These are phyloP conservation scores for Nerophis lumbriciformis DNA, from an alignment of 2,113 vertebrate species.

Conservation along the genomic window DNA sequence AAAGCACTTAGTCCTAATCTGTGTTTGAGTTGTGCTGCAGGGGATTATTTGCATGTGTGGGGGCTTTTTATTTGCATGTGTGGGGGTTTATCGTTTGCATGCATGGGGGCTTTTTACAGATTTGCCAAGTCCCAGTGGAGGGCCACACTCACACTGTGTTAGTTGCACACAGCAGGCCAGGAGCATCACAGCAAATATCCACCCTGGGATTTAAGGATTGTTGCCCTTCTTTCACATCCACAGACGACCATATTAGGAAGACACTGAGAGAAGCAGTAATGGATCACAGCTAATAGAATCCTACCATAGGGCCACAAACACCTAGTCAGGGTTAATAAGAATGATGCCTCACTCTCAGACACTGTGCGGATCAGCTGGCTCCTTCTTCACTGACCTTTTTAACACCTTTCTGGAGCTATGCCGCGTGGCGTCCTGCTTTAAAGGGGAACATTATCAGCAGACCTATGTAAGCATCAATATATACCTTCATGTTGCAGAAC, in stretches of 20 bases:
- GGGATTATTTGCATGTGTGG: conserved; percentile 28
- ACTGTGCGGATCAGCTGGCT: too few species aligned
- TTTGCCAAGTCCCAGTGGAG: conserved; percentile 1
- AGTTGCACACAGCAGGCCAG: neutral
- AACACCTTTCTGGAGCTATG: too few species aligned
- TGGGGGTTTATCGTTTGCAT: too few species aligned
- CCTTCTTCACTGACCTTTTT: too few species aligned
- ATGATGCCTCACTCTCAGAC: too few species aligned
- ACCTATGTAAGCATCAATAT: too few species aligned
- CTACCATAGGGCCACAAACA: conserved; percentile 8
- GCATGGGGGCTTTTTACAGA: neutral
- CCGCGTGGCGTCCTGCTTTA: too few species aligned
- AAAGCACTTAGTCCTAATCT: conserved; percentile 21
- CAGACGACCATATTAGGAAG: neutral
- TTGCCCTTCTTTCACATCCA: neutral
- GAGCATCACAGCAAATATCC: conserved; percentile 4
- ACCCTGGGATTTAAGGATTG: conserved; percentile 25
- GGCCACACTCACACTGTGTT: neutral
- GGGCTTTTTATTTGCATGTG: neutral
- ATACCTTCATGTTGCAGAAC: too few species aligned
- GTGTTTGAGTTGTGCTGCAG: neutral
- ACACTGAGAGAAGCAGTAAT: neutral
- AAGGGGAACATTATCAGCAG: too few species aligned
- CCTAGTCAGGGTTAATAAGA: conserved; percentile 1
- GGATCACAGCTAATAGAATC: neutral